Conservation (phyloP, 2,113 vertebrate genomes). For the Trichomycterus rosablanca region DNA sequence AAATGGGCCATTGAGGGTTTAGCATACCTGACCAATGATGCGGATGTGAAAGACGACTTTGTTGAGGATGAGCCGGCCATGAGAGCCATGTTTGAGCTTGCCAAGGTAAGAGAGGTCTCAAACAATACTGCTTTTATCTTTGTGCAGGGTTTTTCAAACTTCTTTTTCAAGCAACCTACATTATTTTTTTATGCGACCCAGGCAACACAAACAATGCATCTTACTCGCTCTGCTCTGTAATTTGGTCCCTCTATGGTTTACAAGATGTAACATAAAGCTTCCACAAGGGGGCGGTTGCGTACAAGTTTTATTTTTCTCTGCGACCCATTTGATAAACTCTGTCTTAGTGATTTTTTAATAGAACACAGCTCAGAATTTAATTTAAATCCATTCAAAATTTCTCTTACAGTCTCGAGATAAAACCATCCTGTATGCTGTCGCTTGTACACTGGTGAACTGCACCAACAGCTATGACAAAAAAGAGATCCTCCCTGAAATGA, state of each 20-base stretch:
- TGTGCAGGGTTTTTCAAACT: neutral
- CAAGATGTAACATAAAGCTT: no score
- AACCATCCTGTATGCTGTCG: slow-evolving; percentile 89
- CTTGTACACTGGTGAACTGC: slow-evolving; percentile 87
- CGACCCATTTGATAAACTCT: no score
- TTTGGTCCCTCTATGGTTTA: no score
- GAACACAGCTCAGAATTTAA: no score
- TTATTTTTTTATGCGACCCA: no score
- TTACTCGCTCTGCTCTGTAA: no score
- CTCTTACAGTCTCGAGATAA: slow-evolving; percentile 81
- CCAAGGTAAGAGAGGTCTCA: slow-evolving; percentile 70
- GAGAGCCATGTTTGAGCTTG: slow-evolving; percentile 93
- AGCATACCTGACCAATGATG: slow-evolving; percentile 91
- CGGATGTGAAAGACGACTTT: slow-evolving; percentile 97
- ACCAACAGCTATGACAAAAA: slow-evolving; percentile 95
- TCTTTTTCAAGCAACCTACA: no score
- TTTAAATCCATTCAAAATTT: neutral
- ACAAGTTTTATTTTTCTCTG: no score
- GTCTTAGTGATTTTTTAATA: no score
- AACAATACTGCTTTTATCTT: neutral
- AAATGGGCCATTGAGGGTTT: slow-evolving; percentile 94
- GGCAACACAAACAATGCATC: no score
- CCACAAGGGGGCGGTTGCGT: no score
- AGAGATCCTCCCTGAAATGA: slow-evolving; percentile 89
- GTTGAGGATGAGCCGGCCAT: slow-evolving; percentile 86